Percentiles rank a stretch among this genome's conserved stretches.
phyloP scores from a whole-genome alignment of 37 sponge, comb jelly and placozoan species.

The Crambe crambe region DNA sequence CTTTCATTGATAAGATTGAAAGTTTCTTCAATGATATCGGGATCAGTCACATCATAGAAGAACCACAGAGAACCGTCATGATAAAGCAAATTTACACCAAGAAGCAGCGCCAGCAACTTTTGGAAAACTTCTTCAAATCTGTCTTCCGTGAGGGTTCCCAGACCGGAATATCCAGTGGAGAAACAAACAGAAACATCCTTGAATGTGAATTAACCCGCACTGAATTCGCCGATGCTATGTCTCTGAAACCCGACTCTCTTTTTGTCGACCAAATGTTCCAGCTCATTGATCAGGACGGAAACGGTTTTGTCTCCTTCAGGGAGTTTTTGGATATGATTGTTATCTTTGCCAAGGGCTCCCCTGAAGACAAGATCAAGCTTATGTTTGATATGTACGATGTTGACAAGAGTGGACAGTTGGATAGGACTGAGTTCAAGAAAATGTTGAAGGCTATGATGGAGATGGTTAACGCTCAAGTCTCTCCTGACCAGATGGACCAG shows the following conservation, averaged over 20 bases:
- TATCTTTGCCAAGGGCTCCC: slow-evolving; percentile 88
- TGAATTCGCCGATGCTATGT: slow-evolving; percentile 95
- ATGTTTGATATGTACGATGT: slow-evolving; percentile 98
- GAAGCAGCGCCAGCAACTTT: slow-evolving; percentile 67
- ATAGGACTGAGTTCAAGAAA: slow-evolving; percentile 79
- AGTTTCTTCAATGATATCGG: slow-evolving; percentile 60
- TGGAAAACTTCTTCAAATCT: slow-evolving; percentile 89
- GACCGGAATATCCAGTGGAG: slow-evolving; percentile 4
- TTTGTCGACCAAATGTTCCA: slow-evolving; percentile 98
- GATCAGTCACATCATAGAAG: slow-evolving; percentile 48
- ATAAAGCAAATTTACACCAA: slow-evolving; percentile 65
- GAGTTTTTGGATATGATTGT: slow-evolving; percentile 94
- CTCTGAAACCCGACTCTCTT: slow-evolving; percentile 77
- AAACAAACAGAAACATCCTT: slow-evolving; percentile 40
- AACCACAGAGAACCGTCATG: slow-evolving; percentile 51
- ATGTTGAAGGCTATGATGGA: slow-evolving; percentile 98
- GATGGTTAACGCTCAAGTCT: slow-evolving; percentile 83
- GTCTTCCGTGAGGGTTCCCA: slow-evolving; percentile 69
- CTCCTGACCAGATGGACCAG: slow-evolving; percentile 73
- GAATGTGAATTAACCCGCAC: slow-evolving; percentile 79
- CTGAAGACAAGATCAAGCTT: slow-evolving; percentile 93
- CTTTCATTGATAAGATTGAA: slow-evolving; percentile 62
- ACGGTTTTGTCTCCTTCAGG: slow-evolving; percentile 87
- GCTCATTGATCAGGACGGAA: slow-evolving; percentile 87
- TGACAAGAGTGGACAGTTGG: slow-evolving; percentile 71